Conservation (phyloP, 2,113 vertebrate genomes). For the Clinocottus analis region DNA sequence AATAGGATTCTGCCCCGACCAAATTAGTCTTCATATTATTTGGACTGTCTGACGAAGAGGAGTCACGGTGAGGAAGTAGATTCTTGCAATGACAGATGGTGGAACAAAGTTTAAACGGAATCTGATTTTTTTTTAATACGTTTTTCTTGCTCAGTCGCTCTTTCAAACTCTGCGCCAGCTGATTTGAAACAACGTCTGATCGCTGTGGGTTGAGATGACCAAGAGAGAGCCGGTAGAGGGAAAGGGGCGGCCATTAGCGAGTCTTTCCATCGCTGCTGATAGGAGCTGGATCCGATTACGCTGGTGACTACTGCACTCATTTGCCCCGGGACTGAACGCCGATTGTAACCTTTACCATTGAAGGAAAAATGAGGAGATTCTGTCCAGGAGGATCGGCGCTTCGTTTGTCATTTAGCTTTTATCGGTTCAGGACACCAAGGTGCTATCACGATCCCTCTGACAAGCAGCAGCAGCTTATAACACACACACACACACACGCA, state of each 20-base stretch:
- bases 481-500: too few relatives aligned
- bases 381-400: too few relatives aligned
- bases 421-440: neutral
- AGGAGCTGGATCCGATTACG: too few relatives aligned
- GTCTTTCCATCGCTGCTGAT: too few relatives aligned
- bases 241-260: too few relatives aligned
- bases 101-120: too few relatives aligned
- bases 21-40: neutral
- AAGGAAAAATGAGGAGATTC: neutral
- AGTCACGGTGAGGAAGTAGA: neutral
- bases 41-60: neutral
- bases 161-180: too few relatives aligned
- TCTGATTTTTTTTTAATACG: too few relatives aligned
- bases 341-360: neutral
- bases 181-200: too few relatives aligned
- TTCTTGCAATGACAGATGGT: neutral
- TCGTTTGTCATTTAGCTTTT: slow-evolving; percentile 6
- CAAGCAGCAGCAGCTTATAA: slow-evolving; percentile 21
- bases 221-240: too few relatives aligned
- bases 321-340: neutral
- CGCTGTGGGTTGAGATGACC: too few relatives aligned
- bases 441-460: neutral
- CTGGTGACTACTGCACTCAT: neutral
- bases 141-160: too few relatives aligned
- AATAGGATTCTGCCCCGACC: neutral